phyloP scores from a whole-genome alignment of 2,113 vertebrate species.

The Heliornis fulica region DNA sequence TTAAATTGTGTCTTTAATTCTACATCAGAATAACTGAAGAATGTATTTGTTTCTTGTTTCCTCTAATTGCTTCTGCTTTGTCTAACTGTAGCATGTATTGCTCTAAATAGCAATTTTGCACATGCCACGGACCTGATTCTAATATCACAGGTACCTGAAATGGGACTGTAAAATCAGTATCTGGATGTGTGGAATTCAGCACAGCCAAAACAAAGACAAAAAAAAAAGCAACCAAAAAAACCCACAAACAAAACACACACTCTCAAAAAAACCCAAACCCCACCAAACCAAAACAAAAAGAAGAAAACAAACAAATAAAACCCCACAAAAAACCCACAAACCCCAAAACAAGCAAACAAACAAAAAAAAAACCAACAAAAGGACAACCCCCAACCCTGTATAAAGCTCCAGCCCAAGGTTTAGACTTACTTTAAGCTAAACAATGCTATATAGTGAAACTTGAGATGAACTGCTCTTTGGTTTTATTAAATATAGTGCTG shows the following conservation, averaged over 20 bases:
- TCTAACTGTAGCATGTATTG: neutral
- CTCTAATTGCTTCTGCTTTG: neutral
- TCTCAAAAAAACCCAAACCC: no score
- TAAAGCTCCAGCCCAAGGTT: neutral
- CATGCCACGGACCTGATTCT: neutral
- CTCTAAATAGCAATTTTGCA: neutral
- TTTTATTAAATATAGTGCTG: neutral
- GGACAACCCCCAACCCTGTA: no score
- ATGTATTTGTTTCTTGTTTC: neutral
- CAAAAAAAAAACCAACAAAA: no score
- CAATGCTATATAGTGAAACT: neutral
- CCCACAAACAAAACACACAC: no score
- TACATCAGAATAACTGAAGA: neutral
- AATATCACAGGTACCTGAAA: neutral
- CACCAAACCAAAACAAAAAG: no score
- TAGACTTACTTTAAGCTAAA: neutral
- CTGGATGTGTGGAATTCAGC: neutral
- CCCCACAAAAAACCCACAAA: no score
- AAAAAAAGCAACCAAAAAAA: neutral
- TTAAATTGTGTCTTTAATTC: neutral
- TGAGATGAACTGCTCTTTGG: neutral
- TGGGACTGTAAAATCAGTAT: neutral
- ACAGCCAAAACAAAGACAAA: neutral
- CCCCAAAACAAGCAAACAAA: no score
- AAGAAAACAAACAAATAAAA: no score